A percentile compares a stretch with the other conserved stretches of the same genome.
Conservation (phyloP, 1,140 invertebrate species). For the Ips typographus region DNA sequence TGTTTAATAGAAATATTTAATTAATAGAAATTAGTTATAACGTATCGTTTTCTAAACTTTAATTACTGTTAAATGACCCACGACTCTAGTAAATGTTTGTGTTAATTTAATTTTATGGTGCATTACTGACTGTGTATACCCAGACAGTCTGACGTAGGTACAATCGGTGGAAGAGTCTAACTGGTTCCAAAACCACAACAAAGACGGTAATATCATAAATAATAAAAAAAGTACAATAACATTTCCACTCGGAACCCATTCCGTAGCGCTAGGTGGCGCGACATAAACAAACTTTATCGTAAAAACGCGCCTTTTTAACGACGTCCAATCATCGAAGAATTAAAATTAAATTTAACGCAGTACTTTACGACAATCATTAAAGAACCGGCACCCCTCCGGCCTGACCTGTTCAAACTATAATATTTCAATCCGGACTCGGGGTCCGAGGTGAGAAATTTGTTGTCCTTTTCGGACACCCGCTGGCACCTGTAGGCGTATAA, state of each 20-base stretch:
- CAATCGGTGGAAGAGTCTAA: neutral
- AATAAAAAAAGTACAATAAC: slow-evolving; percentile 12
- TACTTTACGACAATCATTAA: slow-evolving; percentile 45
- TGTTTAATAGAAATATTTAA: too few species aligned
- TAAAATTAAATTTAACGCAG: slow-evolving; percentile 41
- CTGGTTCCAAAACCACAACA: neutral
- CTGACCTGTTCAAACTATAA: slow-evolving; percentile 44
- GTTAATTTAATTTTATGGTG: too few species aligned
- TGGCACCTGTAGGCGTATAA: slow-evolving; percentile 32
- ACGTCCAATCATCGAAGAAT: slow-evolving; percentile 39
- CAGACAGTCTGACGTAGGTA: too few species aligned
- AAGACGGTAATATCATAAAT: slow-evolving; percentile 16
- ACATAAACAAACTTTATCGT: slow-evolving; percentile 35
- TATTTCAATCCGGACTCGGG: slow-evolving; percentile 49
- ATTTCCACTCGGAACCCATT: slow-evolving; percentile 22
- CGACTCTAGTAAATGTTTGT: too few species aligned
- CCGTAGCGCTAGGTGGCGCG: slow-evolving; percentile 28
- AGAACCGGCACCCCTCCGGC: slow-evolving; percentile 44
- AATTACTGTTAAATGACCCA: too few species aligned
- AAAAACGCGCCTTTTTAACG: slow-evolving; percentile 36
- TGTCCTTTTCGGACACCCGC: slow-evolving; percentile 44
- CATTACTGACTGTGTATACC: too few species aligned
- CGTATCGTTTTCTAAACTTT: too few species aligned
- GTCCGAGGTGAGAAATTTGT: slow-evolving; percentile 50
- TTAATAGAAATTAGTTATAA: too few species aligned